Evolutionary conservation across 2,888 invertebrate genomes (phyloP).

Genomic region (Morpho helenor): DNA sequence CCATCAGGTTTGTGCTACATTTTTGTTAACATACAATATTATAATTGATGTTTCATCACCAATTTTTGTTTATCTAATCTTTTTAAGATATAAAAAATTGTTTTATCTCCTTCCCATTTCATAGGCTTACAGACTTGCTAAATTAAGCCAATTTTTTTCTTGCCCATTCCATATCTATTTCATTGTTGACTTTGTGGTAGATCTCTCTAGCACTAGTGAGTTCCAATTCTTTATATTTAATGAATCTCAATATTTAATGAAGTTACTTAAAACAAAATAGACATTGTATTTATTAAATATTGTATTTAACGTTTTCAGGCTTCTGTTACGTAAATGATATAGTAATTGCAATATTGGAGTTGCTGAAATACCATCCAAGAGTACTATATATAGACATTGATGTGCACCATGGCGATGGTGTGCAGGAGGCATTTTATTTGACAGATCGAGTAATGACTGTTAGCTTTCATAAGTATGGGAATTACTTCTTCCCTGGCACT

Average conservation of each 20-base stretch:
- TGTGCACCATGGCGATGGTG: conserved; percentile 98
- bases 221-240: too few species aligned
- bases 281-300: too few species aligned
- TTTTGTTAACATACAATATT: too few species aligned
- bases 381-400: conserved; percentile 99
- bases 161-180: too few species aligned
- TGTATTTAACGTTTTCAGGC: conserved; percentile 71
- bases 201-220: too few species aligned
- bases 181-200: too few species aligned
- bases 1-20: conserved; percentile 84
- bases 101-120: too few species aligned
- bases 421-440: conserved; percentile 98
- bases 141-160: too few species aligned
- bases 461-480: conserved; percentile 99
- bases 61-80: background rate
- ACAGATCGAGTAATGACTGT: conserved; percentile 99
- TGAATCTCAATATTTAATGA: too few species aligned
- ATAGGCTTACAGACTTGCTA: too few species aligned
- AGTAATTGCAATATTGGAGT: conserved; percentile 96
- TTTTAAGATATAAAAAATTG: background rate
- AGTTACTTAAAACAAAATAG: too few species aligned
- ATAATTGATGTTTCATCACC: too few species aligned
- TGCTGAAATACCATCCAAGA: conserved; percentile 94
- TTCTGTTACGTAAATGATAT: conserved; percentile 99
- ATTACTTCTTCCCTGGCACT: conserved; percentile 98